Percentiles rank a stretch among this genome's conserved stretches.
Conservation (phyloP, 2,113 vertebrate species). For the Lagopus leucura region DNA sequence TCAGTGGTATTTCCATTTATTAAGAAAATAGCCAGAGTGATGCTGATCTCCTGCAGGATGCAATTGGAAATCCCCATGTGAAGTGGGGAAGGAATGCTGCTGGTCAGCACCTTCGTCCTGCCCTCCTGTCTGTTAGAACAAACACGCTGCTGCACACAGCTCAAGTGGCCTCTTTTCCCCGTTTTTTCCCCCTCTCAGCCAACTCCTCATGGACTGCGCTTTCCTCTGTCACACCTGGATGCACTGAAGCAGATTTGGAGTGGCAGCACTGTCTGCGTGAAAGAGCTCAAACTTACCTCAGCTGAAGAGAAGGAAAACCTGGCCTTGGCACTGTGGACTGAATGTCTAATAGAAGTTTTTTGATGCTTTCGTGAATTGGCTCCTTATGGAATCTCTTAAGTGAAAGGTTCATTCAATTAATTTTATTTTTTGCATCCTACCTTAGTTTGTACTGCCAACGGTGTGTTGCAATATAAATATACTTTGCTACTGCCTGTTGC, state of each 20-base stretch:
- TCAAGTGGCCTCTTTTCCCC: not conserved
- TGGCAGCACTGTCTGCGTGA: constrained; percentile 72
- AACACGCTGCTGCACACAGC: too few species aligned
- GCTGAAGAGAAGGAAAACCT: constrained; percentile 84
- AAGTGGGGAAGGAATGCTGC: not conserved
- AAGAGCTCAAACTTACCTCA: constrained; percentile 78
- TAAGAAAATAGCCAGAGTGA: not conserved
- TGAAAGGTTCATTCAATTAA: not conserved
- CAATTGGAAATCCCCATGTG: too few species aligned
- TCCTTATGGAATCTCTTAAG: not conserved
- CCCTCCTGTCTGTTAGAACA: not conserved
- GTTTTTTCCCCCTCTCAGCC: not conserved
- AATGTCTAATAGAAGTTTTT: constrained; percentile 84
- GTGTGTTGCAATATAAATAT: rapidly evolving
- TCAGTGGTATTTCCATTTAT: not conserved
- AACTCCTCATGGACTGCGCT: constrained; percentile 84
- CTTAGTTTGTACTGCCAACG: not conserved
- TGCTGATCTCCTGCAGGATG: not conserved
- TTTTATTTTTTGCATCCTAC: not conserved
- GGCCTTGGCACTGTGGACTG: constrained; percentile 87
- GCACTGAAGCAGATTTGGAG: constrained; percentile 86
- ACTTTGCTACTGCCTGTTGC: not conserved
- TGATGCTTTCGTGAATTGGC: constrained; percentile 18
- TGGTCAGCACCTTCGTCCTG: not conserved
- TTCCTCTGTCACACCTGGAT: constrained; percentile 83